phyloP scores from a whole-genome alignment of 35 echinoderm and acorn worm species.

The Heliocidaris erythrogramma region DNA sequence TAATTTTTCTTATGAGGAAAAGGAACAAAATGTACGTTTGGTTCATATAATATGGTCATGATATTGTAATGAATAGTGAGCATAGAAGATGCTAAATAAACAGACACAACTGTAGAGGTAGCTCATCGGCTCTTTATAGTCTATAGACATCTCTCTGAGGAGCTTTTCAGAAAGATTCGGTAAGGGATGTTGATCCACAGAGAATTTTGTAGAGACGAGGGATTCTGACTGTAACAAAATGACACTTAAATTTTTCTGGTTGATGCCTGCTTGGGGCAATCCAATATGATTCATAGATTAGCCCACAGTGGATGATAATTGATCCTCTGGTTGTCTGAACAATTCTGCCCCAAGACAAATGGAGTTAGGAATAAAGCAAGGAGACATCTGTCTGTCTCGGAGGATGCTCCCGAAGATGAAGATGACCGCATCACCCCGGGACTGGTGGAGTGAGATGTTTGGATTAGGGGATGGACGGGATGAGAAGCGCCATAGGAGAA shows the following conservation, averaged over 20 bases:
- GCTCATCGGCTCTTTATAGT: no score
- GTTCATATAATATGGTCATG: no score
- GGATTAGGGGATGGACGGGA: neutral
- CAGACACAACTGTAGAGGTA: no score
- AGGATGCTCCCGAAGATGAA: neutral
- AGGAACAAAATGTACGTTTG: no score
- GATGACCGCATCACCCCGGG: conserved; percentile 19
- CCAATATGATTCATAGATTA: conserved; percentile 32
- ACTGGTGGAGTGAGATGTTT: conserved; percentile 23
- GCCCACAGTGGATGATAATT: conserved; percentile 32
- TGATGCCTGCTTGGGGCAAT: neutral
- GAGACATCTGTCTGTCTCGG: conserved; percentile 22
- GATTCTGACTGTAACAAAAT: neutral
- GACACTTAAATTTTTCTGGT: neutral
- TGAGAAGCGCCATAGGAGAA: neutral
- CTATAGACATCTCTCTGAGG: no score
- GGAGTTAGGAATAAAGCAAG: neutral
- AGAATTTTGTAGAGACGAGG: neutral
- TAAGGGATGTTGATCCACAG: neutral
- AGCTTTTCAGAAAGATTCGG: no score
- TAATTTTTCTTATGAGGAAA: no score
- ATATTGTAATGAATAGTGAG: no score
- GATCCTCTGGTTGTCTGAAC: conserved; percentile 6
- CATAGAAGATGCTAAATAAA: no score
- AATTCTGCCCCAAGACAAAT: neutral